phyloP scores from a whole-genome alignment of 2,113 vertebrate genomes.

The Arizona elegans region DNA sequence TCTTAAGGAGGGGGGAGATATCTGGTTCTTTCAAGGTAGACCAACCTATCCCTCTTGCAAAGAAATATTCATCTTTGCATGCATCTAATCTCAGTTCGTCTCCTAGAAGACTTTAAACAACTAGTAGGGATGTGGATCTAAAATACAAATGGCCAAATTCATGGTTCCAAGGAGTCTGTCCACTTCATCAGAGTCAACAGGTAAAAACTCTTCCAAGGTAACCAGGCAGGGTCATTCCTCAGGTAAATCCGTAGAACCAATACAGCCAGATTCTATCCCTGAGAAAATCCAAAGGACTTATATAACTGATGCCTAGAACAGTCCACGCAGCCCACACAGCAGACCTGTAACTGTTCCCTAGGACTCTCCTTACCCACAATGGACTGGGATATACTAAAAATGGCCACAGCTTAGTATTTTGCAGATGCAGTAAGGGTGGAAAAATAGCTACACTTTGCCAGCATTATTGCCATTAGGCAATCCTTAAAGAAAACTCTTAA shows the following conservation, averaged over 20 bases:
- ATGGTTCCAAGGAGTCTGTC: not conserved
- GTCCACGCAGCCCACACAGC: not conserved
- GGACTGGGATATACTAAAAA: not conserved
- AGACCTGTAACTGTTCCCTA: not conserved
- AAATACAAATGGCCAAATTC: not conserved
- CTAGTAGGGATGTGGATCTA: not conserved
- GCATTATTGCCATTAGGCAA: not conserved
- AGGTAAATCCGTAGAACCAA: not conserved
- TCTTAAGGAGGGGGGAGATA: not conserved
- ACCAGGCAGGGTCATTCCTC: not conserved
- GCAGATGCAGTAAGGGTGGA: not conserved
- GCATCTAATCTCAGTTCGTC: not conserved
- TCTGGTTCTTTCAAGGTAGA: not conserved
- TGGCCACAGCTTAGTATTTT: not conserved
- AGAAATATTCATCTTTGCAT: not conserved
- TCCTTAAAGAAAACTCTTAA: not conserved
- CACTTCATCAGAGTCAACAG: not conserved
- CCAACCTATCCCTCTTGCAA: not conserved
- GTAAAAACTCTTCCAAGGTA: not conserved
- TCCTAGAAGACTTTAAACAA: not conserved
- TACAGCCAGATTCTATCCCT: not conserved
- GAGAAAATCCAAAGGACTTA: not conserved
- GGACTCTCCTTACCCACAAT: not conserved
- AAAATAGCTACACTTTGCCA: not conserved
- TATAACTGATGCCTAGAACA: not conserved